phyloP scores from a whole-genome alignment of 2,797 vertebrate species.

The Leuciscus waleckii region DNA sequence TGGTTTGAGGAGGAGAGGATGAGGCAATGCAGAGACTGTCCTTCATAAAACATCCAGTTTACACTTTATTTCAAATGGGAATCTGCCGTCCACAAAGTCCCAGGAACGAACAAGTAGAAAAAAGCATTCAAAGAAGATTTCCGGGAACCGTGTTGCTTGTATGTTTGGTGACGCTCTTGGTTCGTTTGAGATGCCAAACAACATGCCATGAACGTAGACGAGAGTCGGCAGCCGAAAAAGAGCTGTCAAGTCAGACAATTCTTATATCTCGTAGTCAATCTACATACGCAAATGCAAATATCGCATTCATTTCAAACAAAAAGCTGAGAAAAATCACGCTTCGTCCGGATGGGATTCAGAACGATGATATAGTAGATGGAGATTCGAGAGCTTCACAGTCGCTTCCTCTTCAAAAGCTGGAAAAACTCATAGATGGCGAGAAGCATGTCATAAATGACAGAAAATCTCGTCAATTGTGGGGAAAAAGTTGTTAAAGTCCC shows the following conservation, averaged over 20 bases:
- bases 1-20: not conserved
- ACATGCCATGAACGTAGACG: not conserved
- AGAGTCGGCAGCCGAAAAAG: not conserved
- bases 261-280: not conserved
- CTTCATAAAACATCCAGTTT: not conserved
- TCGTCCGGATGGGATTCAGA: not conserved
- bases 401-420: no score
- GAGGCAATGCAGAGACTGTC: not conserved
- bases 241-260: not conserved
- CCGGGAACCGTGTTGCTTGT: not conserved
- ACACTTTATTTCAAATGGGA: not conserved
- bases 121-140: no score
- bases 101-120: not conserved
- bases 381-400: not conserved
- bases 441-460: not conserved
- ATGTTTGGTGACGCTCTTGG: constrained; percentile 1
- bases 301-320: not conserved
- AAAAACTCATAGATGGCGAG: not conserved
- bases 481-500: not conserved
- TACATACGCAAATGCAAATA: constrained; percentile 2
- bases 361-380: not conserved
- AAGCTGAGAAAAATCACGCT: not conserved
- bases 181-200: not conserved
- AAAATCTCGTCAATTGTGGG: not conserved
- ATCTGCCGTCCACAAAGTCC: not conserved